Evolutionary conservation across 2,888 invertebrate species (phyloP), one percentile per base, ranked within the genome.

Genomic region (Salpingus planirostris): DNA sequence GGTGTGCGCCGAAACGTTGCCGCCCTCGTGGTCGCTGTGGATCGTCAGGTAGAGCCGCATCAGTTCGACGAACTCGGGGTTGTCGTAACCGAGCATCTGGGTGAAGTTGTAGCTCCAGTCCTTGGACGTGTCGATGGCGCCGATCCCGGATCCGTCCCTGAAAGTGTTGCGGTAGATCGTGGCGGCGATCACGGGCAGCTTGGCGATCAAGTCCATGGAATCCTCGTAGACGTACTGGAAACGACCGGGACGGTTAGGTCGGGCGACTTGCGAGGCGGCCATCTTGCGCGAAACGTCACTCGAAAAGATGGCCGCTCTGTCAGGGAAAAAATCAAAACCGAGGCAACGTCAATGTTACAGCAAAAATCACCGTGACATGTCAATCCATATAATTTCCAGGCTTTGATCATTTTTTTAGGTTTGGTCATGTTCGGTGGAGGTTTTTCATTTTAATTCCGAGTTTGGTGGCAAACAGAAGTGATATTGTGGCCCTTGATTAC

Each of bases 91-190:
- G 43, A 96, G 73, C 91, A 93, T 92, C 47, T 75, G 76, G 44
- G 84, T 75, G 68, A 92, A 95, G 70, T 95, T 95, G 62, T 81
- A 79, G 29, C 86, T 83, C 90, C 93, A 95, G 66, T 96, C 95
- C 63, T 86, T 86, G 60, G 78, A 77, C 36, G 80, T 74, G 60
- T 93, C 90, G 49, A 93, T 90, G 30, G 88, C 84, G 24, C 88
- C 87, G 47, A 92, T 83, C 25, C 85, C 82, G 44, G 85, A 84
- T 38, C 88, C 87, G 54, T 88, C 87, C 46, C 81, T 70, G 60
- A 80, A 88, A 15, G 85, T 70, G 65, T 95, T 95, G 42, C 91
- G 77, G 69, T 95, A 95, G 56, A 95, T 93, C 10, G 89, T 87
- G 10, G 95, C 90, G 1, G 93, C 95, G 11, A 95, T 76, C 12